Conservation (phyloP, 2,888 invertebrate genomes). For the Lithophane socia region DNA sequence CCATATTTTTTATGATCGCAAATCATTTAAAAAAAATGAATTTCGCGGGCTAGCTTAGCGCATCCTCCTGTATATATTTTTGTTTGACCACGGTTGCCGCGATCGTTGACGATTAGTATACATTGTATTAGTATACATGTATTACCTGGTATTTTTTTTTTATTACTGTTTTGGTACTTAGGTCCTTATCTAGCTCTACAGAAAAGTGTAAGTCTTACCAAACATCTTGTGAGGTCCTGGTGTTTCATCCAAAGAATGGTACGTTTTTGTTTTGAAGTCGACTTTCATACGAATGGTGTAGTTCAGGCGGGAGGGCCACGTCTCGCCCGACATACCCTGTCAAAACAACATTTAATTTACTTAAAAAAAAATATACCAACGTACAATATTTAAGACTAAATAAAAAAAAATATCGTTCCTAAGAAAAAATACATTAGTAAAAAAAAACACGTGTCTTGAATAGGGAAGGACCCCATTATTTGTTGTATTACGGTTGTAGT, state of each 20-base stretch:
- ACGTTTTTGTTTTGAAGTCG: constrained; percentile 77
- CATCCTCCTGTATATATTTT: no score
- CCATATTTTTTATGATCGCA: no score
- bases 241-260: constrained; percentile 68
- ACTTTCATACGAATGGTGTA: constrained; percentile 87
- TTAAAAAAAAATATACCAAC: neutral
- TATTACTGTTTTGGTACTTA: no score
- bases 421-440: neutral
- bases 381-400: neutral
- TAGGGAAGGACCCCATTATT: no score
- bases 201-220: constrained; percentile 70
- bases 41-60: no score
- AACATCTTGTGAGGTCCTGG: constrained; percentile 72
- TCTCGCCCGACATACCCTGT: constrained; percentile 70
- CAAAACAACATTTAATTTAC: constrained; percentile 2
- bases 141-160: no score
- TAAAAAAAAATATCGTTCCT: no score
- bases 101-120: neutral
- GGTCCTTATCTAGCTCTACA: no score
- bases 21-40: no score
- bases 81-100: neutral
- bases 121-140: no score
- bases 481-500: neutral
- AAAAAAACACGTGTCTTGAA: neutral
- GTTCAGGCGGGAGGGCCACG: constrained; percentile 73